These are phyloP conservation scores for Scolopax rusticola DNA, from an alignment of 2,797 vertebrate species.

Conservation along the genomic window DNA sequence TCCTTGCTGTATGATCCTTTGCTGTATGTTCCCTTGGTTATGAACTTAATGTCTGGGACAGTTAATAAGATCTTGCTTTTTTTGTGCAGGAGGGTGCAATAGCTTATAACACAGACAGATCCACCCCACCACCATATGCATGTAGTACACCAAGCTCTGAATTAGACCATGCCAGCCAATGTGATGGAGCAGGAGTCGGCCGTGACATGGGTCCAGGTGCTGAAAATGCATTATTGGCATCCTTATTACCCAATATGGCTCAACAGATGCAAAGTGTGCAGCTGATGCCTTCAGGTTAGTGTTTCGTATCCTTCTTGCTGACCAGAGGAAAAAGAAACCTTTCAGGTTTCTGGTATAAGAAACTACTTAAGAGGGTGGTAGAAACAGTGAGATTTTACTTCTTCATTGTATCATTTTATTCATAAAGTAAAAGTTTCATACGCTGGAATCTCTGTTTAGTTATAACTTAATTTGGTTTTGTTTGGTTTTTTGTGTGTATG, in stretches of 20 bases:
- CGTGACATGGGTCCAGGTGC: conserved; percentile 72
- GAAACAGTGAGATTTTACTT: neutral
- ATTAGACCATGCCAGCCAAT: conserved; percentile 81
- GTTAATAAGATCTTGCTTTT: neutral
- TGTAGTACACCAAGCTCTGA: conserved; percentile 91
- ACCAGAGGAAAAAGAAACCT: neutral
- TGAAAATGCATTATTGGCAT: conserved; percentile 87
- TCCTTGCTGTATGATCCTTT: neutral
- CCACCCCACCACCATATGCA: conserved; percentile 83
- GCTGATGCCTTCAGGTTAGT: conserved; percentile 89
- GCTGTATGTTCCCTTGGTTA: neutral
- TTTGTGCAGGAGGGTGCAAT: conserved; percentile 84
- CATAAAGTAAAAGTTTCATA: neutral
- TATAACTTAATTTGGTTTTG: neutral
- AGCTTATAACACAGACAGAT: conserved; percentile 79
- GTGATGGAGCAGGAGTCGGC: conserved; percentile 76
- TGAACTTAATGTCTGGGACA: neutral
- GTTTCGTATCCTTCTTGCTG: neutral
- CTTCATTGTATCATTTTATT: neutral
- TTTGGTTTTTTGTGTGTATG: neutral
- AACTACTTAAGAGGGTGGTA: neutral
- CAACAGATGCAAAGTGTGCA: conserved; percentile 81
- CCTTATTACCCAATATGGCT: conserved; percentile 81
- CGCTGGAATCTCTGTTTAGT: neutral
- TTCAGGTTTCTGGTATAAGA: neutral